A percentile compares a stretch with the other conserved stretches of the same genome.
Conservation (phyloP, 92 coral and sea anemone genomes). For the Zoanthus gigantus region DNA sequence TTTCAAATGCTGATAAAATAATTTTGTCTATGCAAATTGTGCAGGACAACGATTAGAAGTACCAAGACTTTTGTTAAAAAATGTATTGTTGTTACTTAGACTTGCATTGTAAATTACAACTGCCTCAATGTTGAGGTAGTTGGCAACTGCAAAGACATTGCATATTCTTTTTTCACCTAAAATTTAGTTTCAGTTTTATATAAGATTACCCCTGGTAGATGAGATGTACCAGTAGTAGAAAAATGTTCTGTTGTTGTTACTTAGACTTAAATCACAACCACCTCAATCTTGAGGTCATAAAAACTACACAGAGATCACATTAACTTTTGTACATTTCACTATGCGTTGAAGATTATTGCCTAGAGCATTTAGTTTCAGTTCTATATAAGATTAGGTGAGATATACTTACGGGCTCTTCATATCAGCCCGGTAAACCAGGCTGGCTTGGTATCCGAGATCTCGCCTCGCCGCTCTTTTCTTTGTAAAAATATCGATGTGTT, state of each 20-base stretch:
- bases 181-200: slow-evolving; percentile 25
- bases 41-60: slow-evolving; percentile 49
- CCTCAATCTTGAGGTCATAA: slow-evolving; percentile 40
- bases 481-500: neutral
- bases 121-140: slow-evolving; percentile 32
- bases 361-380: slow-evolving; percentile 25
- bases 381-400: slow-evolving; percentile 18
- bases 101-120: slow-evolving; percentile 29
- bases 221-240: slow-evolving; percentile 40
- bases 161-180: slow-evolving; percentile 8
- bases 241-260: slow-evolving; percentile 61
- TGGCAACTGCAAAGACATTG: slow-evolving; percentile 26
- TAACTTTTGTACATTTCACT: slow-evolving; percentile 25
- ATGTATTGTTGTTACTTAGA: slow-evolving; percentile 51
- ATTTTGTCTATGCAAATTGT: slow-evolving; percentile 58
- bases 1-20: slow-evolving; percentile 51
- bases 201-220: slow-evolving; percentile 35
- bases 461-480: slow-evolving; percentile 9
- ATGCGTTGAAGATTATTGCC: neutral
- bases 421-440: slow-evolving; percentile 6
- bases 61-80: slow-evolving; percentile 44
- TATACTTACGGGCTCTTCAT: slow-evolving; percentile 10
- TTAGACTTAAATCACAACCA: slow-evolving; percentile 45
- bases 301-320: slow-evolving; percentile 38
- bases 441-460: slow-evolving; percentile 8